Conservation (phyloP, 1,140 invertebrate species). For the Zaprionus nigranus region DNA sequence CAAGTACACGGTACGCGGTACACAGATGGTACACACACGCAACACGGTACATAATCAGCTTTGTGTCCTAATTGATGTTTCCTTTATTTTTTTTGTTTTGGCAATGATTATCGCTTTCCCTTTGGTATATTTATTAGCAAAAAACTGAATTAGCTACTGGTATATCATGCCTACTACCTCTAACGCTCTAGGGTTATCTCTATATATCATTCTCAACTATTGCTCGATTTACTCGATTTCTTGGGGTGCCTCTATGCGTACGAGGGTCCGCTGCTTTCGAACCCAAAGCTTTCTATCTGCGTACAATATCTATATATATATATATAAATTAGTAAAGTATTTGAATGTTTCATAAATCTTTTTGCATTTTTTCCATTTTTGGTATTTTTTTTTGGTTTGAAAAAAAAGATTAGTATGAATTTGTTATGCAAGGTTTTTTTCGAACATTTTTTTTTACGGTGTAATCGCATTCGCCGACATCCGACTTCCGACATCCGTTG, state of each 20-base stretch:
- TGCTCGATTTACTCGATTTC: slow-evolving; percentile 18
- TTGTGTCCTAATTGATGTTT: slow-evolving; percentile 38
- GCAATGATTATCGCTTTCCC: slow-evolving; percentile 54
- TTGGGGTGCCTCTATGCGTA: slow-evolving; percentile 21
- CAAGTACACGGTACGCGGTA: slow-evolving; percentile 28
- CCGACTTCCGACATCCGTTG: too few relatives aligned
- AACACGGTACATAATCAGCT: slow-evolving; percentile 16
- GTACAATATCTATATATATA: slow-evolving; percentile 71
- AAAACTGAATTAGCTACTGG: slow-evolving; percentile 28
- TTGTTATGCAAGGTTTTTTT: slow-evolving; percentile 84
- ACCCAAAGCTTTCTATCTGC: slow-evolving; percentile 72
- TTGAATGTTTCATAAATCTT: slow-evolving; percentile 18
- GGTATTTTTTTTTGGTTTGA: slow-evolving; percentile 64
- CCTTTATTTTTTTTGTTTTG: slow-evolving; percentile 42
- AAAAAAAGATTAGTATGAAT: slow-evolving; percentile 83
- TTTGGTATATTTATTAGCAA: slow-evolving; percentile 30
- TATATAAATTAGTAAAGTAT: slow-evolving; percentile 62
- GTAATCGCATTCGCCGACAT: slow-evolving; percentile 48
- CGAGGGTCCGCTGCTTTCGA: slow-evolving; percentile 20
- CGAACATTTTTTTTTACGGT: slow-evolving; percentile 78
- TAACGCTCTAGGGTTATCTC: slow-evolving; percentile 16
- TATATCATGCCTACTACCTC: slow-evolving; percentile 42
- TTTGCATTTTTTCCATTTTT: slow-evolving; percentile 35
- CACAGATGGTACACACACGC: neutral
- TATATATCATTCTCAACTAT: slow-evolving; percentile 32